Percentiles rank a stretch among this genome's conserved stretches.
phyloP scores from a whole-genome alignment of 2,113 vertebrate species.

The Ginglymostoma cirratum region DNA sequence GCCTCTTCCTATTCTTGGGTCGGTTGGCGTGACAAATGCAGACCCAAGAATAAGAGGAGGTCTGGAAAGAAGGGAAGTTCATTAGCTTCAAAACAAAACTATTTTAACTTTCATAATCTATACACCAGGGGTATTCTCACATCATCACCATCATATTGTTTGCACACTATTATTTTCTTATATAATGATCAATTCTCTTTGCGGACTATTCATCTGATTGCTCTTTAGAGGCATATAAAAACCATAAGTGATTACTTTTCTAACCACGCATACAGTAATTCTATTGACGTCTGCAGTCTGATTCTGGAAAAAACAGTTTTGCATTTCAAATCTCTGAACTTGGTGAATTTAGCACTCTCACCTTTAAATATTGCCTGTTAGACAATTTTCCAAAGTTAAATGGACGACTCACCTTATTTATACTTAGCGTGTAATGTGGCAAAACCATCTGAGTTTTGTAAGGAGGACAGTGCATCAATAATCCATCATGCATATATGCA shows the following conservation, averaged over 20 bases:
- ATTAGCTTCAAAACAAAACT: not conserved
- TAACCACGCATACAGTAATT: not conserved
- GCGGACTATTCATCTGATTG: not conserved
- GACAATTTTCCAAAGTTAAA: not conserved
- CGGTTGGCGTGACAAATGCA: too few relatives aligned
- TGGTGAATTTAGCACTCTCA: not conserved
- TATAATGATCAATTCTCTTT: not conserved
- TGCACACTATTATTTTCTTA: too few relatives aligned
- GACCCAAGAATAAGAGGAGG: not conserved
- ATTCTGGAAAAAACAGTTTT: not conserved
- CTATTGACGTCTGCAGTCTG: not conserved
- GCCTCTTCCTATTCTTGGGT: too few relatives aligned
- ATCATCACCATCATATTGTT: not conserved
- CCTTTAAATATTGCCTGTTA: not conserved
- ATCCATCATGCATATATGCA: not conserved
- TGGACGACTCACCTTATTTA: not conserved
- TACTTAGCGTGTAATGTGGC: not conserved
- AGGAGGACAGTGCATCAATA: not conserved
- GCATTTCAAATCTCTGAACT: not conserved
- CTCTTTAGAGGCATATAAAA: not conserved
- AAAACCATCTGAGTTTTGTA: not conserved
- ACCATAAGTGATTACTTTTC: not conserved
- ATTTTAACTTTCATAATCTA: not conserved
- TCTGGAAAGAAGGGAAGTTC: not conserved
- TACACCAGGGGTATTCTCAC: not conserved